These are phyloP conservation scores for Spheniscus humboldti DNA, from an alignment of 2,797 vertebrate genomes.

Conservation along the genomic window DNA sequence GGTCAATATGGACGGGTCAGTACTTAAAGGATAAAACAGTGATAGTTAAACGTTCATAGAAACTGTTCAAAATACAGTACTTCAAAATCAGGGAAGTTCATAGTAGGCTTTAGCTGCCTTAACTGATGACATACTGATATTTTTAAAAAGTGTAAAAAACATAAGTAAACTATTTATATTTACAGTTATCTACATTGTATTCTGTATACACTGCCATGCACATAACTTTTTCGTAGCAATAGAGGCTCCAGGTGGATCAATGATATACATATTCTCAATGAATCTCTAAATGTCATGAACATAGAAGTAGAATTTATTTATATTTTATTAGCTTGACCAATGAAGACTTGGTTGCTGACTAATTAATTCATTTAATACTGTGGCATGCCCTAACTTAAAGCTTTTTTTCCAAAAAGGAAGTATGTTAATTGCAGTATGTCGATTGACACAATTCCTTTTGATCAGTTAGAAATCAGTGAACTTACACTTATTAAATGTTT, in stretches of 20 bases:
- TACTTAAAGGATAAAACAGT: background rate
- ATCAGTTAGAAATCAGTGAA: background rate
- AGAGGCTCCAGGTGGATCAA: background rate
- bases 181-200: background rate
- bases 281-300: background rate
- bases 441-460: background rate
- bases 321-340: background rate
- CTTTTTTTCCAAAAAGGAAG: background rate
- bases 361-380: background rate
- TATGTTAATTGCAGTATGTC: background rate
- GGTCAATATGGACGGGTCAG: constrained; percentile 91
- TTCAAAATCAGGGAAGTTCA: background rate
- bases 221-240: background rate
- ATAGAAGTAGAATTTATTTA: background rate
- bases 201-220: background rate
- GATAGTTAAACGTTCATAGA: background rate
- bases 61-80: background rate
- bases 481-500: background rate
- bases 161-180: background rate
- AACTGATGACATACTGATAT: background rate
- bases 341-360: background rate
- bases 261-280: fast-evolving
- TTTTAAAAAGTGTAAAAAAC: background rate
- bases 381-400: background rate
- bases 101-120: background rate